Evolutionary conservation across 2,797 vertebrate genomes (phyloP).

Genomic region (Diplodus sargus): DNA sequence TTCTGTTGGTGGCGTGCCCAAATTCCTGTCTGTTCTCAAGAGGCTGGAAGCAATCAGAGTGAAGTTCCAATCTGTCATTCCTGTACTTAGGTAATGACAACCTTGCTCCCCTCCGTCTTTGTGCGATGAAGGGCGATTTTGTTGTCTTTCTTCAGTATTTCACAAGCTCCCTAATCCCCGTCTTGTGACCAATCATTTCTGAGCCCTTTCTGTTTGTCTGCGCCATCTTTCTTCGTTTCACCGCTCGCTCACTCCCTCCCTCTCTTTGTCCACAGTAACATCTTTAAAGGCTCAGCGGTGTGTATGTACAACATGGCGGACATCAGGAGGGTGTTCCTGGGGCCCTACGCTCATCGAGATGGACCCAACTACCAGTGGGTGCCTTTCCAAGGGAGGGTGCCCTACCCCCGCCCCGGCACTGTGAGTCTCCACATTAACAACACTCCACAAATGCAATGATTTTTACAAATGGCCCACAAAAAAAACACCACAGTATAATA

Average conservation of each 20-base stretch:
- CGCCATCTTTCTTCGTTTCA: constrained; percentile 44
- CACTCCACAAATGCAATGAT: neutral
- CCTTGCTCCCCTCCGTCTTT: constrained; percentile 64
- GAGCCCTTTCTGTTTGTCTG: constrained; percentile 59
- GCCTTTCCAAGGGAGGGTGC: constrained; percentile 96
- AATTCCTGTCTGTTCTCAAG: constrained; percentile 81
- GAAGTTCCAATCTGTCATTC: constrained; percentile 77
- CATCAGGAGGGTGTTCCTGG: constrained; percentile 95
- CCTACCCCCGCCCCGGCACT: constrained; percentile 97
- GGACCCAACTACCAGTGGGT: constrained; percentile 99
- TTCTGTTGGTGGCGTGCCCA: constrained; percentile 75
- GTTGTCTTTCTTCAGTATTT: constrained; percentile 72
- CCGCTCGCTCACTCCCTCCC: constrained; percentile 12
- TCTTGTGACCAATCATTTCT: constrained; percentile 53
- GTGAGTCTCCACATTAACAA: constrained; percentile 83
- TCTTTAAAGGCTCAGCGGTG: constrained; percentile 98
- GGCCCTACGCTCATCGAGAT: constrained; percentile 97
- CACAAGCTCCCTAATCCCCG: constrained; percentile 68
- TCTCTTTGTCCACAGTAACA: constrained; percentile 86
- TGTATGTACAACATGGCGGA: constrained; percentile 99
- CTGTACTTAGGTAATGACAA: constrained; percentile 77
- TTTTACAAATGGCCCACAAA: neutral
- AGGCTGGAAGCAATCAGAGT: constrained; percentile 79
- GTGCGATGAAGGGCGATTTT: constrained; percentile 76
- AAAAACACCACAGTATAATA: neutral